phyloP scores from a whole-genome alignment of 2,113 vertebrate species.

The Aegotheles bennettii region DNA sequence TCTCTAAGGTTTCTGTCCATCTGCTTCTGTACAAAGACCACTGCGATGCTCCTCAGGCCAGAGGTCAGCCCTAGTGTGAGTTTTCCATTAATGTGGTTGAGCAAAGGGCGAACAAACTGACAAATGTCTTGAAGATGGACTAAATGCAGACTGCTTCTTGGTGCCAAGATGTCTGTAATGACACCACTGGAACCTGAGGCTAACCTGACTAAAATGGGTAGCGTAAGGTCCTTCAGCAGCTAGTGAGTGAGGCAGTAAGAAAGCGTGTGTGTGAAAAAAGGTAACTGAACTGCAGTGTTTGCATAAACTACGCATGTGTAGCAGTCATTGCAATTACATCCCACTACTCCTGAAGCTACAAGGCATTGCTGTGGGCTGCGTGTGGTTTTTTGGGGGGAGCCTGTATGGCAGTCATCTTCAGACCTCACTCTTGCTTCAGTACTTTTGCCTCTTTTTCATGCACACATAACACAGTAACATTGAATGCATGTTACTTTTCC shows the following conservation, averaged over 20 bases:
- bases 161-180: neutral
- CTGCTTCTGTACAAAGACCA: neutral
- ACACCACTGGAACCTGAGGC: slow-evolving; percentile 70
- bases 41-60: neutral
- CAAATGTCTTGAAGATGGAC: slow-evolving; percentile 17
- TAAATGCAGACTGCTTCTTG: neutral
- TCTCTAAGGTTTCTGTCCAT: slow-evolving; percentile 17
- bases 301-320: slow-evolving; percentile 83
- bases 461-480: slow-evolving; percentile 83
- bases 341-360: slow-evolving; percentile 75
- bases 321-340: slow-evolving; percentile 81
- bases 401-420: slow-evolving; percentile 89
- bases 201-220: slow-evolving; percentile 66
- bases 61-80: neutral
- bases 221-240: slow-evolving; percentile 79
- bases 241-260: slow-evolving; percentile 72
- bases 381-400: slow-evolving; percentile 86
- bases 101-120: neutral
- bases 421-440: slow-evolving; percentile 84
- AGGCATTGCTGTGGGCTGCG: slow-evolving; percentile 91
- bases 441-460: slow-evolving; percentile 88
- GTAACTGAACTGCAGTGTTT: slow-evolving; percentile 78
- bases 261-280: slow-evolving; percentile 78
- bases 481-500: slow-evolving; percentile 89
- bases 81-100: neutral